Base-by-base conservation (phyloP, 2,888 invertebrate genomes). In the Ceriagrion tenellum region DNA sequence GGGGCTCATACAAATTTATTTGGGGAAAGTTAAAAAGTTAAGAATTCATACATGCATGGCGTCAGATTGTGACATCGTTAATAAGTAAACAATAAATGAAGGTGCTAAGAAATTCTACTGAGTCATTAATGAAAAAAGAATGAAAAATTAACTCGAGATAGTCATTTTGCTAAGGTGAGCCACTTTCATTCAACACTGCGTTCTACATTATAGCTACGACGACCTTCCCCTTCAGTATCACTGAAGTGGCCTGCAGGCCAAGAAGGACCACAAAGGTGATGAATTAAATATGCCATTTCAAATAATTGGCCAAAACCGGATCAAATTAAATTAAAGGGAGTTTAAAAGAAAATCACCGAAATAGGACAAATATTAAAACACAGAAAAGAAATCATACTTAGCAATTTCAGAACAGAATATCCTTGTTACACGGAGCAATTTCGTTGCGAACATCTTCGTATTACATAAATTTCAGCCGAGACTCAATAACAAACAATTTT, bases 361-460 rank as follows among this genome's bases (percentile, higher is more conserved):
- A n/a, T 26, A 26, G n/a, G n/a, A 10, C 26, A 20, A 26, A 55
- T 26, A 55, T 47, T 18, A 26, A 4, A 23, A 55, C 12, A 89
- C 23, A n/a, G 16, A 89, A 10, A n/a, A 55, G n/a, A 26, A 6
- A 55, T 55, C 89, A 55, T 89, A 89, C 89, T 47, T 89, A 89
- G 55, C 55, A 55, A 89, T 55, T 16, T 89, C 55, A 26, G 47
- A 55, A 55, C 26, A 26, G 10, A 18, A 47, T 16, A 13, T n/a
- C 55, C 89, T 55, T n/a, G 16, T 40, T 55, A n/a, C 26, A 26
- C 55, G 89, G n/a, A 89, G n/a, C n/a, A 89, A 40, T 55, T n/a
- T 89, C n/a, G 89, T 55, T 13, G 55, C 47, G n/a, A 89, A 89
- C 89, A 89, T 89, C 89, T 55, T 89, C 89, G 55, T 47, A 89